Percentiles rank a stretch among this genome's conserved stretches.
phyloP scores from a whole-genome alignment of 2,888 invertebrate genomes.

The Lochmaea crataegi region DNA sequence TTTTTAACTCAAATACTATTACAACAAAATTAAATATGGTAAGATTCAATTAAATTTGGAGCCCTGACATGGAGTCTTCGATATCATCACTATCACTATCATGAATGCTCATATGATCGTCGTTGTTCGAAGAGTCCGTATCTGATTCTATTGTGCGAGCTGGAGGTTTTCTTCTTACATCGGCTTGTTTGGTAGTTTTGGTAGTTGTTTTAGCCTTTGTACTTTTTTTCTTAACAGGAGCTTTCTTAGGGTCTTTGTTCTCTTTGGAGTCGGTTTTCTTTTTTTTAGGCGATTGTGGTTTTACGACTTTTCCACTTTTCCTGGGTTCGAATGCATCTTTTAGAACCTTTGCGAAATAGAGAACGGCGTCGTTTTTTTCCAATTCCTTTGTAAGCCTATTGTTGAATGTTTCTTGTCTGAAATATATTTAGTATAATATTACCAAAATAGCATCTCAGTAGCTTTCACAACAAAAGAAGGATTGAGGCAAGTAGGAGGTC shows the following conservation, averaged over 20 bases:
- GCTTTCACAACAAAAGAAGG: too few species aligned
- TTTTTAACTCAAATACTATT: too few species aligned
- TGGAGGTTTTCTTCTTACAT: not conserved
- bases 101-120: constrained; percentile 32
- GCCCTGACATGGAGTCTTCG: constrained; percentile 20
- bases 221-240: not conserved
- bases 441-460: too few species aligned
- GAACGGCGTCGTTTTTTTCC: constrained; percentile 35
- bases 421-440: not conserved
- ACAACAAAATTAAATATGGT: not conserved
- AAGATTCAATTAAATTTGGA: constrained; percentile 15
- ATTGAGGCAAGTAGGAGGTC: too few species aligned
- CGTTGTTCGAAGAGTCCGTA: not conserved
- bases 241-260: not conserved
- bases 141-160: not conserved
- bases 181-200: not conserved
- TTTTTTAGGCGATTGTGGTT: not conserved
- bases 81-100: constrained; percentile 37
- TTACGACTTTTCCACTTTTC: not conserved
- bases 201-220: not conserved
- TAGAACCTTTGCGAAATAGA: constrained; percentile 26
- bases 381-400: constrained; percentile 22
- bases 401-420: constrained; percentile 29
- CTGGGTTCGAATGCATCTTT: constrained; percentile 10
- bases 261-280: constrained; percentile 4